Base-by-base conservation (phyloP, 2,797 vertebrate genomes). In the Lates japonicus region DNA sequence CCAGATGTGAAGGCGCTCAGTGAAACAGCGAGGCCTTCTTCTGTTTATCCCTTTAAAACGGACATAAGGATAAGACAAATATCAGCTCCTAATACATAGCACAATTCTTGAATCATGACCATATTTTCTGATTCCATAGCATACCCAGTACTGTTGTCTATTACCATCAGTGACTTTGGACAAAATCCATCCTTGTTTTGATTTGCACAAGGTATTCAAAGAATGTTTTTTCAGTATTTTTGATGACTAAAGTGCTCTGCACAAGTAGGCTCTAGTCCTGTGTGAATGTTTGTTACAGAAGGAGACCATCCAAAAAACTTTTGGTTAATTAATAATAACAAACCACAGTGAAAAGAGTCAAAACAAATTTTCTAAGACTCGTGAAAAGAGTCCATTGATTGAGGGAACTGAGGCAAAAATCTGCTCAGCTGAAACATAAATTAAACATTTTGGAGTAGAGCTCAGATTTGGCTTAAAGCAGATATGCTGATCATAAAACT, bases 1-100 rank as follows among this genome's bases (percentile, higher is more conserved):
- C 95, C 95, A 96, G 95, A 96, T 96, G 95, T 94, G 86, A 84
- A 86, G 86, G 83, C 86, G 73, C 84, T 91, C 72, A 75, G 85
- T 69, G 73, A 90, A 93, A 93, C 82, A 93, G 88, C 75, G 60
- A 90, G 73, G 81, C 78, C 82, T 85, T 93, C 80, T 90, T 86
- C 88, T 87, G 70, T 79, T 86, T 88, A 83, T 83, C 82, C 77
- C 51, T 78, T 85, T 85, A 76, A 73, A 91, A 89, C 58, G 77
- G 76, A 80, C 61, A 80, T 58, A 39, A 70, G 48, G 67, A 80
- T 76, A 55, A 79, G 83, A 87, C 60, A 86, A 88, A 88, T 70
- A 73, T 58, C 39, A 64, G 33, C 48, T 58, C 62, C 55, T 78
- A 46, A 83, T 71, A 76, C 59, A 51, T 35, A 55, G 46, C 25